Percentiles rank a stretch among this genome's conserved stretches.
These are phyloP conservation scores for Radopholus similis DNA, from an alignment of 1,140 invertebrate genomes.

Conservation along the genomic window DNA sequence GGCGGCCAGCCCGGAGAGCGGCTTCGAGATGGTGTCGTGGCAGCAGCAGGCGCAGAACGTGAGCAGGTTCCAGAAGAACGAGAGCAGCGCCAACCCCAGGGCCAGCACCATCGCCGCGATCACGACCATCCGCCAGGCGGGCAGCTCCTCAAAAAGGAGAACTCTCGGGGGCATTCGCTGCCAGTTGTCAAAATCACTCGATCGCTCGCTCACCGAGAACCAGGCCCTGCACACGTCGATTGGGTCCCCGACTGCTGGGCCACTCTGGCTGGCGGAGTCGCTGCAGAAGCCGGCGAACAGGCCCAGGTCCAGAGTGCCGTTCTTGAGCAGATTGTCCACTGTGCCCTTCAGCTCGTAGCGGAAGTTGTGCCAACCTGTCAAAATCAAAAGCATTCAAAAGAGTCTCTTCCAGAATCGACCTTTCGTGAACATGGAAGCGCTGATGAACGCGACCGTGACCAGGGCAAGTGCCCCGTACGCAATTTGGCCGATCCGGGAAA, in stretches of 20 bases:
- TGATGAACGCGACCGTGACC: slow-evolving; percentile 20
- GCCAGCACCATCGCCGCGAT: slow-evolving; percentile 14
- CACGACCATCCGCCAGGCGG: slow-evolving; percentile 39
- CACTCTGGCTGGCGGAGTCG: not conserved
- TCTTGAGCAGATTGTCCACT: slow-evolving; percentile 2
- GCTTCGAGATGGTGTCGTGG: slow-evolving; percentile 27
- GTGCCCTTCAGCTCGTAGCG: not conserved
- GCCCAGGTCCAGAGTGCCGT: slow-evolving; percentile 21
- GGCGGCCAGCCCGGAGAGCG: slow-evolving; percentile 19
- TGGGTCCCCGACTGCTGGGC: not conserved
- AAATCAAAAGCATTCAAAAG: not conserved
- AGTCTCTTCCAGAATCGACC: slow-evolving; percentile 7
- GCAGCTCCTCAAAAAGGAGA: slow-evolving; percentile 30
- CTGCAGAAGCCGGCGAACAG: not conserved
- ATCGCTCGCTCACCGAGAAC: not conserved
- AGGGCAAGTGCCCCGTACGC: slow-evolving; percentile 32
- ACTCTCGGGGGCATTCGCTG: slow-evolving; percentile 7
- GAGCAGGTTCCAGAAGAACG: slow-evolving; percentile 40
- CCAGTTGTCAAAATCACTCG: not conserved
- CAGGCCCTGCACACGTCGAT: not conserved
- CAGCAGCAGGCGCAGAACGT: slow-evolving; percentile 39
- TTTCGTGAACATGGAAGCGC: slow-evolving; percentile 30
- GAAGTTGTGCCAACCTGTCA: not conserved
- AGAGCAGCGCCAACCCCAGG: slow-evolving; percentile 24
- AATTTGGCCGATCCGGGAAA: slow-evolving; percentile 35